These are phyloP conservation scores for Macrophya alboannulata DNA, from an alignment of 2,888 invertebrate genomes.

Conservation along the genomic window DNA sequence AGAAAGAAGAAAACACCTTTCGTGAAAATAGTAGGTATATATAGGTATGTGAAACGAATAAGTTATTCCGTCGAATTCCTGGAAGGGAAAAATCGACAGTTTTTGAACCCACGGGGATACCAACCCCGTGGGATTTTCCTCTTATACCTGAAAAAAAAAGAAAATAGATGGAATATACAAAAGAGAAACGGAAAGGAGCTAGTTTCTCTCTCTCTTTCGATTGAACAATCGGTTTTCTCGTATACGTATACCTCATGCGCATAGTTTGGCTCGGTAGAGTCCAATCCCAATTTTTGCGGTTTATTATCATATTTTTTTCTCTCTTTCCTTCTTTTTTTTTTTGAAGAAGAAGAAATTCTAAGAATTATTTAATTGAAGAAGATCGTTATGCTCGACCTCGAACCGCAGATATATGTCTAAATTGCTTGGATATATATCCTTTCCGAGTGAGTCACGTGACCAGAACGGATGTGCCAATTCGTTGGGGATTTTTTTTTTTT, in stretches of 20 bases:
- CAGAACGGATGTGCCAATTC: conserved; percentile 39
- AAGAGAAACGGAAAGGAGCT: not conserved
- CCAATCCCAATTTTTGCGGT: not conserved
- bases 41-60: not conserved
- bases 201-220: not conserved
- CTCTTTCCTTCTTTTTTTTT: not conserved
- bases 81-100: not conserved
- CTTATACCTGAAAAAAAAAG: not conserved
- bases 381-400: not conserved
- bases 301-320: too few species aligned
- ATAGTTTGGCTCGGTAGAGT: not conserved
- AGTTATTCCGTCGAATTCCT: not conserved
- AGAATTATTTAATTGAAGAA: not conserved
- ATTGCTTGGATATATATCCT: not conserved
- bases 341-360: not conserved
- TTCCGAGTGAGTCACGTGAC: conserved; percentile 14
- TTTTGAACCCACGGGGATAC: not conserved
- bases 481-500: not conserved
- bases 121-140: not conserved
- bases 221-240: not conserved
- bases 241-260: not conserved
- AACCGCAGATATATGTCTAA: not conserved
- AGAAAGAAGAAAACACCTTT: too few species aligned
- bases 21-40: too few species aligned
- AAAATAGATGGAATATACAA: not conserved